Conservation (phyloP, 2,113 vertebrate genomes). For the Thunnus maccoyii region DNA sequence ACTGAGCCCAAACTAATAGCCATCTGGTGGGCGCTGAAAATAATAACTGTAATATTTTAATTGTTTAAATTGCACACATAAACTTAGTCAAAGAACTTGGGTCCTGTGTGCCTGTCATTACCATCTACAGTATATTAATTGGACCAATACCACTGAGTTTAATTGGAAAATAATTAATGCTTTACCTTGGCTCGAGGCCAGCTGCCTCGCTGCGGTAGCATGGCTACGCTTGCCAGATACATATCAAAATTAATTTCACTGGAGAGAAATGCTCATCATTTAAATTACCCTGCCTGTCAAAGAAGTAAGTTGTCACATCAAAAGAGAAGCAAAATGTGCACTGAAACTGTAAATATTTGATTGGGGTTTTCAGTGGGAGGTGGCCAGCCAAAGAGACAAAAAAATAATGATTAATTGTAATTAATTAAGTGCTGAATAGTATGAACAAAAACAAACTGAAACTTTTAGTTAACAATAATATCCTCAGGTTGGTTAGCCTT, state of each 20-base stretch:
- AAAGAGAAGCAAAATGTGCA: conserved; percentile 15
- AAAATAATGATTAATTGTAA: not conserved
- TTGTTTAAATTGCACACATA: not conserved
- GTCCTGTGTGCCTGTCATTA: not conserved
- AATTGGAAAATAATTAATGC: conserved; percentile 67
- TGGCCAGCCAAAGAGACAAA: not conserved
- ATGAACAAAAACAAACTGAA: not conserved
- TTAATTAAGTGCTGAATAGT: not conserved
- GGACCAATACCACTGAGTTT: conserved; percentile 36
- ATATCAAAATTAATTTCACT: conserved; percentile 53
- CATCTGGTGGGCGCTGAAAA: not conserved
- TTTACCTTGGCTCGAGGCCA: conserved; percentile 47
- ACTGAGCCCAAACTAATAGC: not conserved
- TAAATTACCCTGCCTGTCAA: conserved; percentile 50
- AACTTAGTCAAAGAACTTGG: not conserved
- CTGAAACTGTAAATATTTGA: not conserved
- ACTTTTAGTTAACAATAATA: not conserved
- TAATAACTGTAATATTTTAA: conserved; percentile 2
- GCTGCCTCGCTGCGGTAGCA: conserved; percentile 34
- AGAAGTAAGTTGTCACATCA: conserved; percentile 43
- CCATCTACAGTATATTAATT: conserved; percentile 1
- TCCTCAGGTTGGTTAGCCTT: not conserved
- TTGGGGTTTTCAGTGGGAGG: not conserved
- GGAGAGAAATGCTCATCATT: conserved; percentile 59
- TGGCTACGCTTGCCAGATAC: conserved; percentile 38